phyloP scores from a whole-genome alignment of 2,113 vertebrate genomes.

The Hoplias malabaricus region DNA sequence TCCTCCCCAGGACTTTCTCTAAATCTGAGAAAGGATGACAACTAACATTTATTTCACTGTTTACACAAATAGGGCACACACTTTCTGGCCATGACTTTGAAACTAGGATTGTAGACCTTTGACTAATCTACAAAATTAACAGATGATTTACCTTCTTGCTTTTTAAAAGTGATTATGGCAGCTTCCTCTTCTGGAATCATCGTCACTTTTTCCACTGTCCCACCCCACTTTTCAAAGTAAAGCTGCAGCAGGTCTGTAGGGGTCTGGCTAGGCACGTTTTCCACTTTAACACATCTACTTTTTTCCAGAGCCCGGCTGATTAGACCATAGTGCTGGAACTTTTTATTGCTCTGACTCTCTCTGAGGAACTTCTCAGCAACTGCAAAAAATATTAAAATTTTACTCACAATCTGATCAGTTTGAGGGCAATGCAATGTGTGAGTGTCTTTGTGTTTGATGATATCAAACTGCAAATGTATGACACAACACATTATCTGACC shows the following conservation, averaged over 20 bases:
- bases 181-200: constrained; percentile 75
- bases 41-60: background rate
- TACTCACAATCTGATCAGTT: too few species aligned
- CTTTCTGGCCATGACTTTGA: background rate
- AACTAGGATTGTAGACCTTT: too few species aligned
- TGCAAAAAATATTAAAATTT: constrained; percentile 58
- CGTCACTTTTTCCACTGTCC: constrained; percentile 47
- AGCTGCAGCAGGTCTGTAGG: constrained; percentile 64
- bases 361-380: constrained; percentile 67
- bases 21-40: constrained; percentile 71
- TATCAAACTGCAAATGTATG: too few species aligned
- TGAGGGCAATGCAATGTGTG: too few species aligned
- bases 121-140: too few species aligned
- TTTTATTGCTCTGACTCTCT: constrained; percentile 50
- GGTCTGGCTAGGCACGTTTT: constrained; percentile 72
- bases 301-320: constrained; percentile 70
- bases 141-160: constrained; percentile 73
- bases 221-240: constrained; percentile 81
- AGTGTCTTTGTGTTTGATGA: too few species aligned
- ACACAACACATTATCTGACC: too few species aligned
- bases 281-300: constrained; percentile 73
- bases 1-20: constrained; percentile 64
- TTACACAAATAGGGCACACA: background rate
- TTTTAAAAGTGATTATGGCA: constrained; percentile 77
- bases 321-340: constrained; percentile 62